These are phyloP conservation scores for Ctenochaetus hawaiiensis DNA, from an alignment of 2,797 vertebrate species.

Conservation along the genomic window DNA sequence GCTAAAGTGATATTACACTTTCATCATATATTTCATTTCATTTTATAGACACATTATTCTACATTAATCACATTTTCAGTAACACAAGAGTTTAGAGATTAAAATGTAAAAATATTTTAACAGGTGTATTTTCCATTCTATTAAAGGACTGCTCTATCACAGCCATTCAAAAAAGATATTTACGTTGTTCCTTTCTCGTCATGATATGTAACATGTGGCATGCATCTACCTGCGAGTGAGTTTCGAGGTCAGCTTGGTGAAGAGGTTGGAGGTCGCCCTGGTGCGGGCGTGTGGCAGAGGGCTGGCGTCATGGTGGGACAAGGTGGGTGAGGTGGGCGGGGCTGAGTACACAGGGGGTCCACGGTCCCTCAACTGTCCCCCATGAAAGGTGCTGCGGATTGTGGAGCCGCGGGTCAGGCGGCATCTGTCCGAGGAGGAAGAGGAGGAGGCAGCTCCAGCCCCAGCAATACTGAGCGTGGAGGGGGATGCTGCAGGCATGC, in stretches of 20 bases:
- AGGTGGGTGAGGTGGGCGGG: conserved; percentile 91
- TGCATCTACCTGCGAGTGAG: conserved; percentile 91
- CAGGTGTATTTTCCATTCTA: neutral
- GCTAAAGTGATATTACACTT: neutral
- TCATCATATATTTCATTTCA: neutral
- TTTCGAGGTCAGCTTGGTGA: conserved; percentile 97
- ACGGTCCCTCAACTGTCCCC: conserved; percentile 92
- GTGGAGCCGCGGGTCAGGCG: conserved; percentile 92
- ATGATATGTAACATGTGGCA: neutral
- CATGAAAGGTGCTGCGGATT: conserved; percentile 95
- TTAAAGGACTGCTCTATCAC: neutral
- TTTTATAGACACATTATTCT: neutral
- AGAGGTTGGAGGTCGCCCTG: conserved; percentile 94
- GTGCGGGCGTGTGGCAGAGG: conserved; percentile 89
- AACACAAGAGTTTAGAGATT: neutral
- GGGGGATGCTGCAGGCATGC: conserved; percentile 90
- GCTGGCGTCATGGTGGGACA: conserved; percentile 90
- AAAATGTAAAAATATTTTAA: neutral
- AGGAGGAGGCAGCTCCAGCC: conserved; percentile 86
- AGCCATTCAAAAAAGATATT: neutral
- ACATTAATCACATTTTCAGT: neutral
- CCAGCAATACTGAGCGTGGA: conserved; percentile 93
- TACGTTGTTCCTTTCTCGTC: neutral
- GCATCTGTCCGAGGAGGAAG: conserved; percentile 88
- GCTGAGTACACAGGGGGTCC: conserved; percentile 88